Conservation (phyloP, 2,888 invertebrate genomes). For the Nowickia ferox region DNA sequence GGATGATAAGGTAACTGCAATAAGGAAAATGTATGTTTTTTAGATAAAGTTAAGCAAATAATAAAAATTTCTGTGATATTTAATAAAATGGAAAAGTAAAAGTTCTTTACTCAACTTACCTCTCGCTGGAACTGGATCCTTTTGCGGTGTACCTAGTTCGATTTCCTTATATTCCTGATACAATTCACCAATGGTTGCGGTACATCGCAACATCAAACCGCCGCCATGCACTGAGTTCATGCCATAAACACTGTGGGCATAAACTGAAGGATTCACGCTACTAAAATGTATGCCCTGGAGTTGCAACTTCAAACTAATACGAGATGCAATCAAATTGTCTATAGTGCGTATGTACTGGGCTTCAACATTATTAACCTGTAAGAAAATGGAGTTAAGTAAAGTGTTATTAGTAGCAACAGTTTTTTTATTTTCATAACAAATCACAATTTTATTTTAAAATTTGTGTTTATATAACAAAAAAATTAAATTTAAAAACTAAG, state of each 20-base stretch:
- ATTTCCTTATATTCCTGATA: constrained; percentile 88
- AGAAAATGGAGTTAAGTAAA: constrained; percentile 35
- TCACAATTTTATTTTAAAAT: constrained; percentile 32
- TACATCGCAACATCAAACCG: constrained; percentile 87
- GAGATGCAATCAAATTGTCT: constrained; percentile 82
- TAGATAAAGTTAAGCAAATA: too few species aligned
- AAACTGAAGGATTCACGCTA: constrained; percentile 76
- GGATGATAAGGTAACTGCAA: constrained; percentile 80
- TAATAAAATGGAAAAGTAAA: constrained; percentile 36
- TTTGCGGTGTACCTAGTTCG: constrained; percentile 88
- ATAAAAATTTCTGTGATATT: too few species aligned
- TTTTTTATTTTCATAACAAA: not conserved
- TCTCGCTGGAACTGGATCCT: constrained; percentile 91
- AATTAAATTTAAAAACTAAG: not conserved
- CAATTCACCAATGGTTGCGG: constrained; percentile 87
- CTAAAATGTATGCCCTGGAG: constrained; percentile 82
- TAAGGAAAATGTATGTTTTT: not conserved
- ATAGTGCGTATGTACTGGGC: constrained; percentile 81
- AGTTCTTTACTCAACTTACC: constrained; percentile 84
- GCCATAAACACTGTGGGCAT: constrained; percentile 75
- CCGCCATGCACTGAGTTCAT: constrained; percentile 79
- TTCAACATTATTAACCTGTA: constrained; percentile 81
- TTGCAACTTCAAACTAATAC: constrained; percentile 81
- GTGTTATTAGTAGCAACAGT: not conserved
- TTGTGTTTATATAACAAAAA: constrained; percentile 21